Conservation (phyloP, 2,888 invertebrate genomes). For the Electrophaes corylata region DNA sequence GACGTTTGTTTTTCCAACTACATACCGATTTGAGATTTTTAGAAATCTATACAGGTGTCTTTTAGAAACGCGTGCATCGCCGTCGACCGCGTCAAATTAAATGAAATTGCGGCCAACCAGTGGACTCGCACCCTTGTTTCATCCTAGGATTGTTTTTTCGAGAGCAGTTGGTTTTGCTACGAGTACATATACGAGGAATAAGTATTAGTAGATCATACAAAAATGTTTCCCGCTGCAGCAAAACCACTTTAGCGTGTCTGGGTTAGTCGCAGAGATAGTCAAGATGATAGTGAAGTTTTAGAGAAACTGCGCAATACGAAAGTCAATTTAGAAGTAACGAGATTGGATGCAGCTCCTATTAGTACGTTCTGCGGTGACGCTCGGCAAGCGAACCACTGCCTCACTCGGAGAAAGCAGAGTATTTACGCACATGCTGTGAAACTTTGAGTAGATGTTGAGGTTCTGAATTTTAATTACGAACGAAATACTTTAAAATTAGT, state of each 20-base stretch:
- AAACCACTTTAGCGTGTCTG: background rate
- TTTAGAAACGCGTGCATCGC: no score
- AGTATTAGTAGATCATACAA: background rate
- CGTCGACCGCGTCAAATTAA: background rate
- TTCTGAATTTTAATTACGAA: background rate
- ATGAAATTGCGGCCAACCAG: no score
- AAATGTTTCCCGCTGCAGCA: background rate
- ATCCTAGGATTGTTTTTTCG: no score
- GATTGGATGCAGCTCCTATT: slow-evolving; percentile 74
- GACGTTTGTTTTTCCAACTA: no score
- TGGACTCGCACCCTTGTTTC: no score
- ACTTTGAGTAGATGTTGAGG: background rate
- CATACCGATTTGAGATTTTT: no score
- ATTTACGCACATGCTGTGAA: slow-evolving; percentile 22
- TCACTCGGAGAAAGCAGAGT: slow-evolving; percentile 49
- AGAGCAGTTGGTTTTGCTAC: background rate
- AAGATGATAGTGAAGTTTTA: slow-evolving; percentile 36
- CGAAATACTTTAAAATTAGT: no score
- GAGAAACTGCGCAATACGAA: slow-evolving; percentile 65
- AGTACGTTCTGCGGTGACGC: slow-evolving; percentile 58
- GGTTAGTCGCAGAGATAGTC: background rate
- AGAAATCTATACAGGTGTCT: no score
- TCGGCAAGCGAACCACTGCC: slow-evolving; percentile 59
- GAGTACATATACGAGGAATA: background rate
- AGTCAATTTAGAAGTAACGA: slow-evolving; percentile 74